Evolutionary conservation across 2,113 vertebrate genomes (phyloP), one percentile per base, ranked within the genome.

Genomic region (Mirounga angustirostris): DNA sequence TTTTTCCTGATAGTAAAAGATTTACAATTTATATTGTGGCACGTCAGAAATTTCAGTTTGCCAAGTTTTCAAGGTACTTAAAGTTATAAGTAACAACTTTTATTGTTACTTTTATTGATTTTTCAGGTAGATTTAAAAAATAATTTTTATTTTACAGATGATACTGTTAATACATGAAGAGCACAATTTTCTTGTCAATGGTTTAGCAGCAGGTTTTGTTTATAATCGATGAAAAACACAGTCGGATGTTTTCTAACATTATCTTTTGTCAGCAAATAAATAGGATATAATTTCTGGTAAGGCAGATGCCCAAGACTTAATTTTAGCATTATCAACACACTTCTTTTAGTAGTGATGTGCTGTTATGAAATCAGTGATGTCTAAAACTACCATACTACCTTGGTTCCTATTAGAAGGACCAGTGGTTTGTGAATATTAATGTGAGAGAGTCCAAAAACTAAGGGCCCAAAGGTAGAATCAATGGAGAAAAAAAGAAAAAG

Each of bases 101-200:
- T 58, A 33, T 30, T 54, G 9, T 46, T 92, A 46, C 14, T 91
- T 97, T 69, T 10, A 94, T 91, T 97, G 19, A 81, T 82, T 91
- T 86, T 96, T 92, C 43, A 86, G 65, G 30, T 94, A 74, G 36
- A 83, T 74, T 81, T 65, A 5, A 52, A 94, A 79, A 74, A 80
- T 81, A 59, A 59, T 83, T 96, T 94, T 94, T 15, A 74, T 74
- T 96, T 97, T 96, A 81, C 81, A 96, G 33, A 83, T 94, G 82
- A 82, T n/a, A 15, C 8, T 40, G 58, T 67, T 84, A 94, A 56
- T 74, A 24, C 36, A 80, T 30, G 28, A 85, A 86, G 52, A 94
- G 12, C 3, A 92, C 15, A 80, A 69, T 69, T 83, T 91, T 59
- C 69, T 82, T 92, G 54, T 87, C 61, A 83, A 69, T 87, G 79